phyloP scores from a whole-genome alignment of 2,888 invertebrate genomes.

The Drosophila imparisetae region DNA sequence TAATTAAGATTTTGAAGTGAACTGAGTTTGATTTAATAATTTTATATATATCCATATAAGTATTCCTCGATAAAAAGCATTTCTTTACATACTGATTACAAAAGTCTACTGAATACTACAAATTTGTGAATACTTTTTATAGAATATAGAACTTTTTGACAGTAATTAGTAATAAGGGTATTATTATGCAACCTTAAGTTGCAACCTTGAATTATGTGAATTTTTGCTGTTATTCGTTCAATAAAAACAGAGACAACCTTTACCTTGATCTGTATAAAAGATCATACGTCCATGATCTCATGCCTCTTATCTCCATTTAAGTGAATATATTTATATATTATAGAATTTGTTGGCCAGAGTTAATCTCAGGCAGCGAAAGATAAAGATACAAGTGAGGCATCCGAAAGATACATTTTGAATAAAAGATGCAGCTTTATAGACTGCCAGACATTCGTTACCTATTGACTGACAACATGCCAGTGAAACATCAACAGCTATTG shows the following conservation, averaged over 20 bases:
- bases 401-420: constrained; percentile 17
- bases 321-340: not conserved
- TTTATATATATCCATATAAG: not conserved
- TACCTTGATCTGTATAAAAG: constrained; percentile 5
- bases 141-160: not conserved
- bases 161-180: not conserved
- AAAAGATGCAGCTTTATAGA: constrained; percentile 14
- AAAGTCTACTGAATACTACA: too few species aligned
- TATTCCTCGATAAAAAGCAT: not conserved
- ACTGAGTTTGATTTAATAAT: not conserved
- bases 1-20: not conserved
- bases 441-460: constrained; percentile 4
- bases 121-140: not conserved
- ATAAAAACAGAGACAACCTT: not conserved
- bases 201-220: not conserved
- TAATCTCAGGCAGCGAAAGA: constrained; percentile 5
- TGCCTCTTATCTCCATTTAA: constrained; percentile 1
- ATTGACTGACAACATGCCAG: constrained; percentile 26
- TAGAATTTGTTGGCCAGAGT: not conserved
- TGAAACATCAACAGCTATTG: constrained; percentile 9
- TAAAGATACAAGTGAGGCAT: constrained; percentile 14
- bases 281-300: not conserved
- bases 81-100: not conserved
- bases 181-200: not conserved
- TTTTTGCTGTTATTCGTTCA: too few species aligned